Evolutionary conservation across 2,888 invertebrate genomes (phyloP).

Genomic region (Xestia c-nigrum): DNA sequence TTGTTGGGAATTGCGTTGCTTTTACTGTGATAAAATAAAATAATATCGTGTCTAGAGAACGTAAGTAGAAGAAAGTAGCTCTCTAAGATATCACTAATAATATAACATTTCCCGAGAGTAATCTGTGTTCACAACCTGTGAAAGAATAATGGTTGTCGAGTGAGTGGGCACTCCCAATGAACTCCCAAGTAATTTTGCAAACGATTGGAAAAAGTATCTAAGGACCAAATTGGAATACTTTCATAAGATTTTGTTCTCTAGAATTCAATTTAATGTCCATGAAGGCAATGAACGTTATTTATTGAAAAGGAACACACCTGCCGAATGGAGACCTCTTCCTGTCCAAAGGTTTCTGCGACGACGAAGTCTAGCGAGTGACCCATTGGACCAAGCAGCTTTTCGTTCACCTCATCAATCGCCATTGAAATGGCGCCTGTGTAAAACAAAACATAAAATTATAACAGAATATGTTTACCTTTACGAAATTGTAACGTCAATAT

Average conservation of each 20-base stretch:
- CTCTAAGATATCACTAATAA: slow-evolving; percentile 54
- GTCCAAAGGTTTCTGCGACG: slow-evolving; percentile 97
- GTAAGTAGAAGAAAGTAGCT: slow-evolving; percentile 32
- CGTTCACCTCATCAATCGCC: slow-evolving; percentile 95
- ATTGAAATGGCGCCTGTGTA: slow-evolving; percentile 95
- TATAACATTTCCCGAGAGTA: slow-evolving; percentile 66
- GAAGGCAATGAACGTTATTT: slow-evolving; percentile 56
- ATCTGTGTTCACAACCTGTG: slow-evolving; percentile 77
- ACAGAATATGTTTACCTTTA: slow-evolving; percentile 18
- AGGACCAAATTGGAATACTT: slow-evolving; percentile 70
- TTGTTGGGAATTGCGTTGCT: not conserved
- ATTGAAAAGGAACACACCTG: slow-evolving; percentile 82
- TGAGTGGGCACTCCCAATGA: slow-evolving; percentile 71
- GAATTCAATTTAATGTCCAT: slow-evolving; percentile 50
- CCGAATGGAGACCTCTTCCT: slow-evolving; percentile 96
- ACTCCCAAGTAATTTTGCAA: slow-evolving; percentile 77
- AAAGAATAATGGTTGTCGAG: slow-evolving; percentile 79
- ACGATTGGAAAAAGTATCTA: slow-evolving; percentile 75
- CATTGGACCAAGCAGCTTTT: slow-evolving; percentile 90
- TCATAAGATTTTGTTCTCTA: slow-evolving; percentile 62
- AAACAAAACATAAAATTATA: slow-evolving; percentile 44
- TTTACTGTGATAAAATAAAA: not conserved
- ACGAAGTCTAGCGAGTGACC: slow-evolving; percentile 95
- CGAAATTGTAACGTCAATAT: slow-evolving; percentile 38
- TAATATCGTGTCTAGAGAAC: slow-evolving; percentile 21